Evolutionary conservation across 2,797 vertebrate genomes (phyloP).

Genomic region (Adelosebastes latens): DNA sequence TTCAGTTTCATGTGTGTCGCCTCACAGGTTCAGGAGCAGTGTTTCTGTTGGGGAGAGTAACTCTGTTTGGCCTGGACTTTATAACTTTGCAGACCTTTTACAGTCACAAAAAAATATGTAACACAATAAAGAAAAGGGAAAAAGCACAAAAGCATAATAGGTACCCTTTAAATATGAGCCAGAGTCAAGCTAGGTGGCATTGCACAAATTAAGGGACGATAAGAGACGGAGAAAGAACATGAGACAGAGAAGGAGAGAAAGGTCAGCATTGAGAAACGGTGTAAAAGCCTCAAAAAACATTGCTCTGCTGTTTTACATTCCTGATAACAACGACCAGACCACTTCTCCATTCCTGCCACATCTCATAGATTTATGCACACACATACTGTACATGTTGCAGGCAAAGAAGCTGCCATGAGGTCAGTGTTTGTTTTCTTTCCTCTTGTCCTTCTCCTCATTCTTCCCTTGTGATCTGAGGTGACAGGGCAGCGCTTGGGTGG

Average conservation of each 20-base stretch:
- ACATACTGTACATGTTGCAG: conserved; percentile 6
- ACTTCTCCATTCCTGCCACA: conserved; percentile 11
- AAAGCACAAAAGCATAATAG: too few relatives aligned
- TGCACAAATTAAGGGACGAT: background rate
- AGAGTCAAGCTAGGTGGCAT: background rate
- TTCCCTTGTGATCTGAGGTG: conserved; percentile 70
- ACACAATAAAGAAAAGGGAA: too few relatives aligned
- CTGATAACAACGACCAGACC: background rate
- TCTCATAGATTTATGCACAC: conserved; percentile 3
- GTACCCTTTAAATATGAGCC: background rate
- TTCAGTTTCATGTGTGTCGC: too few relatives aligned
- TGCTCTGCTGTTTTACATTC: background rate
- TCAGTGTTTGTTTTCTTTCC: conserved; percentile 64
- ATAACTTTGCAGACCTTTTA: too few relatives aligned
- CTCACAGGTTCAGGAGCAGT: too few relatives aligned
- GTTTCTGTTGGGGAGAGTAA: too few relatives aligned
- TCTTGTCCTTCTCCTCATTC: conserved; percentile 28
- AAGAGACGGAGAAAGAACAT: background rate
- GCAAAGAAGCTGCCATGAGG: conserved; percentile 65
- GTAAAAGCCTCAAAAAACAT: background rate
- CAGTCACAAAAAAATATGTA: too few relatives aligned
- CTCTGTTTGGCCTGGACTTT: too few relatives aligned
- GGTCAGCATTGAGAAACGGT: background rate
- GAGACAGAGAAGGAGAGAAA: background rate
- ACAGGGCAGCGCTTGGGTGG: conserved; percentile 65